Conservation (phyloP, 2,797 vertebrate genomes). For the Chlorospingus flavigularis region DNA sequence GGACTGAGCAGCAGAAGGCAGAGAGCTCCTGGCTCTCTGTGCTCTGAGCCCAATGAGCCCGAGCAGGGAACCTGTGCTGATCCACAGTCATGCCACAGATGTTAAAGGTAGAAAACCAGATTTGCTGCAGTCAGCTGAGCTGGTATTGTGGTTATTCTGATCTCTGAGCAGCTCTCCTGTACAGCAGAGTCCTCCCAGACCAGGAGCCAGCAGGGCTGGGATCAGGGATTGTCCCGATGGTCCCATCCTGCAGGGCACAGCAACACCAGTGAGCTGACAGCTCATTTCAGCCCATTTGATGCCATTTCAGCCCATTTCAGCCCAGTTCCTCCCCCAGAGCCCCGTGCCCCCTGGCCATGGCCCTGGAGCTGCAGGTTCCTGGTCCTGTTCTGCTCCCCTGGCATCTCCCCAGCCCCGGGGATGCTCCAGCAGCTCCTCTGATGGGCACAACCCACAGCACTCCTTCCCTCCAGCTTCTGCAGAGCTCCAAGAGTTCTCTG, state of each 20-base stretch:
- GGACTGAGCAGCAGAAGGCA: background rate
- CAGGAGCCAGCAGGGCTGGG: background rate
- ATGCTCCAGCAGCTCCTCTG: background rate
- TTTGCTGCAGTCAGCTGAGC: background rate
- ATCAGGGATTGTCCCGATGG: background rate
- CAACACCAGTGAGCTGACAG: background rate
- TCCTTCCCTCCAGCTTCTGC: background rate
- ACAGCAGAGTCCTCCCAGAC: background rate
- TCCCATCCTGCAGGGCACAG: background rate
- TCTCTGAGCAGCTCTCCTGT: background rate
- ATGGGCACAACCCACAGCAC: background rate
- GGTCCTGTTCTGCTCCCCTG: background rate
- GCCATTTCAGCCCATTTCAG: background rate
- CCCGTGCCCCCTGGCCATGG: background rate
- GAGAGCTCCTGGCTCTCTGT: background rate
- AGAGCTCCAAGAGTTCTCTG: background rate
- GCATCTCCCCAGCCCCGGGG: rapidly evolving
- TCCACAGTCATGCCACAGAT: background rate
- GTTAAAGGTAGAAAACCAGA: background rate
- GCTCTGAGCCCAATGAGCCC: background rate
- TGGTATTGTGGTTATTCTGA: background rate
- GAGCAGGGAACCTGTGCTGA: background rate
- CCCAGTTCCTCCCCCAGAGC: background rate
- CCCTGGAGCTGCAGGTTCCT: background rate
- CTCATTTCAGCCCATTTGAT: background rate